Conservation (phyloP, 2,113 vertebrate species). For the Garra rufa region DNA sequence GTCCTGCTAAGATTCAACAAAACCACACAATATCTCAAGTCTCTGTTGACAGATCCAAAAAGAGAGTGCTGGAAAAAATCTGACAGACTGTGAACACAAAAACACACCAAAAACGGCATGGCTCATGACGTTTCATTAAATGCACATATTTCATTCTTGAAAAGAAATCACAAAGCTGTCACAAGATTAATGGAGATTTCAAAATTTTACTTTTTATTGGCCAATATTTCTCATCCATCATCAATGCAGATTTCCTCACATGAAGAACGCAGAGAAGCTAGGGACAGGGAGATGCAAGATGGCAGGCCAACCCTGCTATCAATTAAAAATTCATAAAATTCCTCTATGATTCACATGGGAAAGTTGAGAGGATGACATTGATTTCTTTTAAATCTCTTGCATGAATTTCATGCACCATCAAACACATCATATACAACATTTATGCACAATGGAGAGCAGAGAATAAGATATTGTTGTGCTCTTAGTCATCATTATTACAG, state of each 20-base stretch:
- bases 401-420: slow-evolving; percentile 32
- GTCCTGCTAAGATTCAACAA: not conserved
- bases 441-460: not conserved
- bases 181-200: slow-evolving; percentile 15
- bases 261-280: not conserved
- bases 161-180: slow-evolving; percentile 15
- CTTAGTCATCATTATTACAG: slow-evolving; percentile 4
- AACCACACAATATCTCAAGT: not conserved
- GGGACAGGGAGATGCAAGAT: not conserved
- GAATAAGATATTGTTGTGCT: not conserved
- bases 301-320: not conserved
- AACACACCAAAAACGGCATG: not conserved
- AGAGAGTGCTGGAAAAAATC: slow-evolving; percentile 5
- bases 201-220: not conserved
- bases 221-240: not conserved
- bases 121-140: slow-evolving; percentile 3
- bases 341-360: not conserved
- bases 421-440: slow-evolving; percentile 10
- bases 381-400: slow-evolving; percentile 11
- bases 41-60: slow-evolving; percentile 2
- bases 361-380: slow-evolving; percentile 23
- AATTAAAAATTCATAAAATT: slow-evolving; percentile 23
- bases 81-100: not conserved
- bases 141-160: slow-evolving; percentile 13
- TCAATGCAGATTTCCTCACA: slow-evolving; percentile 10